phyloP scores from a whole-genome alignment of 2,797 vertebrate species.

The Peromyscus melanophrys region DNA sequence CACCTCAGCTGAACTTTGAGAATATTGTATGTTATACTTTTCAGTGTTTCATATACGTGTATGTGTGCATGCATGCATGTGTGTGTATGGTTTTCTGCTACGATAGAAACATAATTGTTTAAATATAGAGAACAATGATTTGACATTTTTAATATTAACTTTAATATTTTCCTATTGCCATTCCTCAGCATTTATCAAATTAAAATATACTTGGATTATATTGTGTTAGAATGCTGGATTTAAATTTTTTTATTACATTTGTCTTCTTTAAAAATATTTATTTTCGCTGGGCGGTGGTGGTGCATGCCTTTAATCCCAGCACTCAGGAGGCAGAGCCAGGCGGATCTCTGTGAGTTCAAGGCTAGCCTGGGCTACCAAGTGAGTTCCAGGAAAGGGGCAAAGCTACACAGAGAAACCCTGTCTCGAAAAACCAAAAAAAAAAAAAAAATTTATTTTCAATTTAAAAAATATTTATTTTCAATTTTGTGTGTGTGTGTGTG shows the following conservation, averaged over 20 bases:
- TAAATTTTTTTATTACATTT: neutral
- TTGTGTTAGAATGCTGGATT: neutral
- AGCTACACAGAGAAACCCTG: too few relatives aligned
- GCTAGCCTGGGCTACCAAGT: too few relatives aligned
- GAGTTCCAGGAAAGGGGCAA: too few relatives aligned
- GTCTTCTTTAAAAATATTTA: neutral
- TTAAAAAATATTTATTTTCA: neutral
- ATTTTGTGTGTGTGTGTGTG: too few relatives aligned
- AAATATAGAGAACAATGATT: neutral
- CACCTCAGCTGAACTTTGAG: neutral
- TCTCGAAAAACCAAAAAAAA: too few relatives aligned
- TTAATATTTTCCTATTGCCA: neutral
- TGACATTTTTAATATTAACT: too few relatives aligned
- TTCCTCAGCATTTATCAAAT: neutral
- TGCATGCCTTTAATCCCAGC: too few relatives aligned
- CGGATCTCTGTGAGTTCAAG: too few relatives aligned
- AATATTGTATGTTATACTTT: neutral
- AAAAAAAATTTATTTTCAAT: neutral
- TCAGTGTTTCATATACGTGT: neutral
- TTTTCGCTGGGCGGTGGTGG: too few relatives aligned
- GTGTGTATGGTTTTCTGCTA: neutral
- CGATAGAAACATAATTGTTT: neutral
- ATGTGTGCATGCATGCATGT: too few relatives aligned
- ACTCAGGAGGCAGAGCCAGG: too few relatives aligned
- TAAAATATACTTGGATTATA: neutral